Evolutionary conservation across 2,797 vertebrate genomes (phyloP).

Genomic region (Gallinago stenura): DNA sequence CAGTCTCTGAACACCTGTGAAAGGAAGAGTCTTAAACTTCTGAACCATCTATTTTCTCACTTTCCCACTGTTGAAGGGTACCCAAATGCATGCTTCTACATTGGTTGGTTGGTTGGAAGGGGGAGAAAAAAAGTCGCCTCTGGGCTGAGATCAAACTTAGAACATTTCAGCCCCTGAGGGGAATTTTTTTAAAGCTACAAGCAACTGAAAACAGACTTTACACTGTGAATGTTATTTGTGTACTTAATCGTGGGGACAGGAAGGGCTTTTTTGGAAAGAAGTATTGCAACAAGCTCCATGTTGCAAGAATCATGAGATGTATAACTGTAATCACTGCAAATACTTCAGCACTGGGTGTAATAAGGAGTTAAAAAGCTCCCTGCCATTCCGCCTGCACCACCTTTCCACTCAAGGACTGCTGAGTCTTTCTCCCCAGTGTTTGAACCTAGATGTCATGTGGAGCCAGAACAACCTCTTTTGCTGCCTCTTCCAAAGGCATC

Average conservation of each 20-base stretch:
- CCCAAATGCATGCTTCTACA: conserved; percentile 8
- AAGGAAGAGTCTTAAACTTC: conserved; percentile 6
- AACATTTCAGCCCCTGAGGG: not conserved
- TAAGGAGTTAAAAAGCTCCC: not conserved
- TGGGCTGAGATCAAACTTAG: not conserved
- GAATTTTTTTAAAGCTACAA: not conserved
- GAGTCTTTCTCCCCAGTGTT: not conserved
- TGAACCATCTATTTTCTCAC: not conserved
- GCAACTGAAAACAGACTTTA: conserved; percentile 21
- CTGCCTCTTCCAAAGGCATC: not conserved
- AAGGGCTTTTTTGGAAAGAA: not conserved
- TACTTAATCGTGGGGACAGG: not conserved
- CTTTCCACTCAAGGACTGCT: not conserved
- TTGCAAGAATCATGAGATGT: not conserved
- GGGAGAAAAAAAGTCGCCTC: not conserved
- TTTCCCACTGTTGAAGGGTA: conserved; percentile 25
- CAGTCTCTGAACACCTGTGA: accelerated
- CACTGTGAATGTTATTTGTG: not conserved
- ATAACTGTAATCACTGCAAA: not conserved
- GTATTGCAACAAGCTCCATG: not conserved
- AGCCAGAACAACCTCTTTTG: not conserved
- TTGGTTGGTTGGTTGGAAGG: not conserved
- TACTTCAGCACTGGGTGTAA: not conserved
- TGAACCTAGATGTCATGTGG: not conserved
- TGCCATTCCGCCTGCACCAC: not conserved